phyloP scores from a whole-genome alignment of 2,888 invertebrate species.

The Calliopum simillimum region DNA sequence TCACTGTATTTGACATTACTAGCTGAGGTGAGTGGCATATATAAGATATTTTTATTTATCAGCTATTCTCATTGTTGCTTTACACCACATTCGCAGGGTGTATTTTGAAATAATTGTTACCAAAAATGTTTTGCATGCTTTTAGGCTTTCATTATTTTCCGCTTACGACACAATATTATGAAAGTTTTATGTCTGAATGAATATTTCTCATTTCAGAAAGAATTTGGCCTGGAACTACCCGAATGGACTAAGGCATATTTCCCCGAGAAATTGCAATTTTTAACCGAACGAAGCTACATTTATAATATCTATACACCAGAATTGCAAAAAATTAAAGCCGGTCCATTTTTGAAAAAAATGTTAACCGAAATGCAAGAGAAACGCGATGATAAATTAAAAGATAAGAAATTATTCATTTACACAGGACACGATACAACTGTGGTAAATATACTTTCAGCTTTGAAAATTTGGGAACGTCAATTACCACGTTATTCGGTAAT shows the following conservation, averaged over 20 bases:
- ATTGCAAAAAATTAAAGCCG: constrained; percentile 73
- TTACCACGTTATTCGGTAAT: constrained; percentile 75
- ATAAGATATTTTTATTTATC: background rate
- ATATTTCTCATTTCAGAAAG: constrained; percentile 61
- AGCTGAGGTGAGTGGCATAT: constrained; percentile 71
- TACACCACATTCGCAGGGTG: background rate
- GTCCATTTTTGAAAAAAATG: constrained; percentile 74
- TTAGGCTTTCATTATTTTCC: background rate
- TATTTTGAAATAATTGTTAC: background rate
- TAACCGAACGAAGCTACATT: constrained; percentile 71
- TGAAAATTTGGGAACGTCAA: constrained; percentile 76
- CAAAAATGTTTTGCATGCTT: too few species aligned
- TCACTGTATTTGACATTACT: constrained; percentile 75
- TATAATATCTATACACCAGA: constrained; percentile 73
- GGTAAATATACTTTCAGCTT: constrained; percentile 73
- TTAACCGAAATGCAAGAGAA: constrained; percentile 73
- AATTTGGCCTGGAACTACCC: constrained; percentile 72
- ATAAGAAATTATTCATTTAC: constrained; percentile 74
- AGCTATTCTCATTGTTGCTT: background rate
- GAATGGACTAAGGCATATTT: constrained; percentile 73
- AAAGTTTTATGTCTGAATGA: background rate
- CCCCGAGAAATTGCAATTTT: constrained; percentile 70
- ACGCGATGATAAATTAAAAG: constrained; percentile 64
- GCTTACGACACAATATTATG: background rate
- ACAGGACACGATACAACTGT: constrained; percentile 82